Evolutionary conservation across 2,888 invertebrate species (phyloP), one percentile per base, ranked within the genome.

Genomic region (Aspidiotus destructor): DNA sequence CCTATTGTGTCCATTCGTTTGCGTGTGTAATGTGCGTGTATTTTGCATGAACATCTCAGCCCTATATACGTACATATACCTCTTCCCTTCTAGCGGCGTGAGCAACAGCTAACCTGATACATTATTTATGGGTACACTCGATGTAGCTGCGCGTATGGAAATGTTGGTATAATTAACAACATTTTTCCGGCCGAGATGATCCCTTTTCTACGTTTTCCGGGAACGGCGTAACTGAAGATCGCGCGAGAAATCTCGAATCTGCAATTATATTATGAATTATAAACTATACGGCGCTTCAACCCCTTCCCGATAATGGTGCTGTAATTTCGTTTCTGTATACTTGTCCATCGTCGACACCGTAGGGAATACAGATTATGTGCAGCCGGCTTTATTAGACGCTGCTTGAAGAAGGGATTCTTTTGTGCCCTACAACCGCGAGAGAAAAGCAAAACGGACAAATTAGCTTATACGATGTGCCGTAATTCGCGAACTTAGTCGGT

Each of bases 251-350:
- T 54, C 17, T 9, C 17, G 17, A 54, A 57, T 42, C 40, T 41
- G 57, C 64, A 64, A 64, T 64, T 64, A 64, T 64, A 57, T 57
- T 64, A 64, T 64, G 64, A 64, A 64, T 64, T 64, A 64, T 64
- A 64, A 57, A 64, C 28, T 28, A 28, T 28, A 28, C 28, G 28
- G 28, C 53, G 62, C n/a, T 62, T 62, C 53, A 62, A 62, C 62
- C 62, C 62, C 53, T 62, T 28, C 28, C 28, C 62, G 62, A 62
- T 62, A 52, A 62, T 62, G 62, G 48, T 62, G 40, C 52, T 11
- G 17, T 62, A 62, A 62, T 62, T 62, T 62, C 17, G 62, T 62
- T 55, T 55, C 55, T 60, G 60, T 42, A 40, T 60, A 40, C 60
- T 60, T 44, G 15, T 28, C 28, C 28, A 28, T 28, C 28, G 28